These are phyloP conservation scores for Boleophthalmus pectinirostris DNA, from an alignment of 2,113 vertebrate species.

Conservation along the genomic window DNA sequence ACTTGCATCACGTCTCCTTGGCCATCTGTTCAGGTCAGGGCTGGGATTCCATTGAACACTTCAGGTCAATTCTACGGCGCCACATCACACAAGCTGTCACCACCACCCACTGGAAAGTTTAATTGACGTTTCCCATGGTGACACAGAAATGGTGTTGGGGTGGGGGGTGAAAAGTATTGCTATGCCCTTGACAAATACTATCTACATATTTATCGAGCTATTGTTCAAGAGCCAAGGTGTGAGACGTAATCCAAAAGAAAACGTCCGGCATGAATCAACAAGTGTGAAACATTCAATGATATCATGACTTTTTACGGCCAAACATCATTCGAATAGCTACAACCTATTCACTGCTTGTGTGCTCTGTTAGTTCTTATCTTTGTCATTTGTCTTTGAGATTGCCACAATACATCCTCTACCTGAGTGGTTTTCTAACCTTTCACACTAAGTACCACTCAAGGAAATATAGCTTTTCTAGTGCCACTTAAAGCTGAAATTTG, in stretches of 20 bases:
- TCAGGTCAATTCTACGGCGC: constrained; percentile 21
- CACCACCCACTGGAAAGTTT: constrained; percentile 13
- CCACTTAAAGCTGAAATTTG: too few species aligned
- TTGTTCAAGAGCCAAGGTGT: neutral
- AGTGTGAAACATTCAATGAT: neutral
- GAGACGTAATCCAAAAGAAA: neutral
- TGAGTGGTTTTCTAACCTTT: neutral
- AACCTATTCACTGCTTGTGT: neutral
- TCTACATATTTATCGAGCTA: neutral
- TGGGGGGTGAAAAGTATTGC: constrained; percentile 8
- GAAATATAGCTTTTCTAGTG: neutral
- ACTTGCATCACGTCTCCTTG: constrained; percentile 29
- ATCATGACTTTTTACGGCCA: neutral
- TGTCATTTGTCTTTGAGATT: neutral
- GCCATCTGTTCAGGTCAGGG: constrained; percentile 63
- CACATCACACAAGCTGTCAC: constrained; percentile 18
- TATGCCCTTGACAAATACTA: constrained; percentile 2
- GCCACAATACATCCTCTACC: neutral
- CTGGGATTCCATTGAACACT: constrained; percentile 38
- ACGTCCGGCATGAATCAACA: neutral
- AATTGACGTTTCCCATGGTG: constrained; percentile 9
- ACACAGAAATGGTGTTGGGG: neutral
- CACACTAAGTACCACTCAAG: neutral
- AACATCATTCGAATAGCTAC: neutral
- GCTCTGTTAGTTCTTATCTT: neutral